A percentile compares a stretch with the other conserved stretches of the same genome.
phyloP scores from a whole-genome alignment of 1,140 invertebrate genomes.

The Aphelinus certus region DNA sequence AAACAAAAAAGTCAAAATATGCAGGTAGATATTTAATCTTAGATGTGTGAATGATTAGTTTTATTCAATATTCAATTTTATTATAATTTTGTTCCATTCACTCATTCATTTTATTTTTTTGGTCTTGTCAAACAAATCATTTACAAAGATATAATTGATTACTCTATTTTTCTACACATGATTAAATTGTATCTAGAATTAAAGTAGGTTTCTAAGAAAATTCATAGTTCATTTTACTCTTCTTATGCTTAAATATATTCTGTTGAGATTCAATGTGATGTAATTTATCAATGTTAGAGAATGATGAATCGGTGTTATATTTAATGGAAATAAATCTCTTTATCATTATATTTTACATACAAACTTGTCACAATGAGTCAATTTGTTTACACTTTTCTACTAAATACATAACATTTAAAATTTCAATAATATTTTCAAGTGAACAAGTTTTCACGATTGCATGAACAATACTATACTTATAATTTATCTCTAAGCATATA shows the following conservation, averaged over 20 bases:
- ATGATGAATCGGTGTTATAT: conserved; percentile 8
- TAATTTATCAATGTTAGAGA: not conserved
- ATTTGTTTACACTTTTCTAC: conserved; percentile 26
- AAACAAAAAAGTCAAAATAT: conserved; percentile 15
- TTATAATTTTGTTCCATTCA: too few species aligned
- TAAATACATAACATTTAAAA: conserved; percentile 28
- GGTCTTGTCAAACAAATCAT: too few species aligned
- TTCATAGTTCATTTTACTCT: too few species aligned
- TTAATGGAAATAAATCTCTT: conserved; percentile 35
- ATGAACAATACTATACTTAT: conserved; percentile 29
- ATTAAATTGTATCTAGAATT: too few species aligned
- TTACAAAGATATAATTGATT: too few species aligned
- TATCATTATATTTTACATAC: conserved; percentile 38
- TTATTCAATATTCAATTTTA: not conserved
- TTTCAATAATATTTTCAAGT: conserved; percentile 15
- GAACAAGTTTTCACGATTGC: conserved; percentile 18
- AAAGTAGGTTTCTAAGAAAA: too few species aligned
- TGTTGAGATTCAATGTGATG: too few species aligned
- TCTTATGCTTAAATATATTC: too few species aligned
- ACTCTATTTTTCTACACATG: too few species aligned
- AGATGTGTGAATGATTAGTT: not conserved
- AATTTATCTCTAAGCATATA: not conserved
- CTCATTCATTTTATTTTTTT: too few species aligned
- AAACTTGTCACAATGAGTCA: conserved; percentile 27
- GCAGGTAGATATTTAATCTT: not conserved